These are phyloP conservation scores for Microctenopoma steveboyesi DNA, from an alignment of 2,797 vertebrate genomes.

Conservation along the genomic window DNA sequence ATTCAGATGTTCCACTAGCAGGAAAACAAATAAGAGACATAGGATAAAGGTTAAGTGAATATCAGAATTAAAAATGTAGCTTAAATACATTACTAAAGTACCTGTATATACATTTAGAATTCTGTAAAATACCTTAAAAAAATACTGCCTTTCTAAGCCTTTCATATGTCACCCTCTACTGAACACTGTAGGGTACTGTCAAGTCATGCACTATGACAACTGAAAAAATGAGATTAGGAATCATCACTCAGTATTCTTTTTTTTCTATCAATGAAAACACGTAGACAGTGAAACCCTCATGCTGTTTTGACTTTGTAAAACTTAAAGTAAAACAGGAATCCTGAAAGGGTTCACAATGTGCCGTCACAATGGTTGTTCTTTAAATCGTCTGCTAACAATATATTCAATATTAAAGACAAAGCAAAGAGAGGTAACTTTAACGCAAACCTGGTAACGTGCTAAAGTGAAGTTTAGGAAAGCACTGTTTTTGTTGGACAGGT, in stretches of 20 bases:
- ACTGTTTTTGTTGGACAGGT: not conserved
- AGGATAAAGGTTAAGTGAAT: not conserved
- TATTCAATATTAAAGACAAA: not conserved
- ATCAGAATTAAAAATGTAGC: not conserved
- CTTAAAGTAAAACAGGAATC: not conserved
- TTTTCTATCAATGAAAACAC: not conserved
- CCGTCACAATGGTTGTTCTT: not conserved
- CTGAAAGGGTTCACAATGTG: not conserved
- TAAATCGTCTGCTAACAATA: not conserved
- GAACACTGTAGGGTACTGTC: slow-evolving; percentile 33
- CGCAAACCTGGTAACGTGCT: too few relatives aligned
- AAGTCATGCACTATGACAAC: not conserved
- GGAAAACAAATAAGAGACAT: slow-evolving; percentile 25
- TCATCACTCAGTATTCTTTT: not conserved
- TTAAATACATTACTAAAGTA: not conserved
- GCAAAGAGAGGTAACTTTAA: too few relatives aligned
- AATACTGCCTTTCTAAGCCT: not conserved
- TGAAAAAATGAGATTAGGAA: not conserved
- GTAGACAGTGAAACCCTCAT: not conserved
- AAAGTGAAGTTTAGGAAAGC: not conserved
- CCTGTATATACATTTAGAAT: not conserved
- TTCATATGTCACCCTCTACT: slow-evolving; percentile 61
- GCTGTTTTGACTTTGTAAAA: not conserved
- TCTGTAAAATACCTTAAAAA: not conserved
- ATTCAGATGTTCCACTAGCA: slow-evolving; percentile 85